phyloP scores from a whole-genome alignment of 2,797 vertebrate genomes.

The Amblyraja radiata region DNA sequence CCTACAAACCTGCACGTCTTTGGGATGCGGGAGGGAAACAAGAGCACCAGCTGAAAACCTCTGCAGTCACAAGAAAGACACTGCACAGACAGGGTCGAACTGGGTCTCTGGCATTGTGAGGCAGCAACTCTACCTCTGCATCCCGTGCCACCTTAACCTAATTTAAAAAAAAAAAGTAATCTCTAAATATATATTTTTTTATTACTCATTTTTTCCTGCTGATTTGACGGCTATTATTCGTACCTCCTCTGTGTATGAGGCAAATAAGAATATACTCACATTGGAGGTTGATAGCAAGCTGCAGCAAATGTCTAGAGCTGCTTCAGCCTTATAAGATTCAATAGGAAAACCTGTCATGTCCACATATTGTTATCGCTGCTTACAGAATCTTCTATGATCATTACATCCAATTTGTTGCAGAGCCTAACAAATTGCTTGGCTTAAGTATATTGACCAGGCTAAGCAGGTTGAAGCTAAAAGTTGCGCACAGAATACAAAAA shows the following conservation, averaged over 20 bases:
- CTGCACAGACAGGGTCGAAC: too few relatives aligned
- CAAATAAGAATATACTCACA: constrained; percentile 20
- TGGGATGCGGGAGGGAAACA: too few relatives aligned
- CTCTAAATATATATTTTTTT: neutral
- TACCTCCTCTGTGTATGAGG: neutral
- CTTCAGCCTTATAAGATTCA: constrained; percentile 22
- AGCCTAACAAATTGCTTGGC: constrained; percentile 8
- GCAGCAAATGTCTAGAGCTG: neutral
- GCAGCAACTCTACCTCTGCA: too few relatives aligned
- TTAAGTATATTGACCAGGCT: neutral
- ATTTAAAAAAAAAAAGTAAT: too few relatives aligned
- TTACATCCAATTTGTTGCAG: constrained; percentile 13
- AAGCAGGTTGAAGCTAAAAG: neutral
- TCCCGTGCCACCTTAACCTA: too few relatives aligned
- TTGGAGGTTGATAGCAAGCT: neutral
- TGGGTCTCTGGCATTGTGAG: too few relatives aligned
- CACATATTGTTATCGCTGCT: neutral
- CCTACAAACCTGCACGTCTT: too few relatives aligned
- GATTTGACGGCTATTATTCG: neutral
- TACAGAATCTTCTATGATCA: neutral
- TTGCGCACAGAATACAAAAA: neutral
- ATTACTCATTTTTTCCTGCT: neutral
- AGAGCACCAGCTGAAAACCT: too few relatives aligned
- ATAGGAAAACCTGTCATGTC: neutral
- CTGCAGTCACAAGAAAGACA: too few relatives aligned